Conservation (phyloP, 2,888 invertebrate genomes). For the Lobophora halterata region DNA sequence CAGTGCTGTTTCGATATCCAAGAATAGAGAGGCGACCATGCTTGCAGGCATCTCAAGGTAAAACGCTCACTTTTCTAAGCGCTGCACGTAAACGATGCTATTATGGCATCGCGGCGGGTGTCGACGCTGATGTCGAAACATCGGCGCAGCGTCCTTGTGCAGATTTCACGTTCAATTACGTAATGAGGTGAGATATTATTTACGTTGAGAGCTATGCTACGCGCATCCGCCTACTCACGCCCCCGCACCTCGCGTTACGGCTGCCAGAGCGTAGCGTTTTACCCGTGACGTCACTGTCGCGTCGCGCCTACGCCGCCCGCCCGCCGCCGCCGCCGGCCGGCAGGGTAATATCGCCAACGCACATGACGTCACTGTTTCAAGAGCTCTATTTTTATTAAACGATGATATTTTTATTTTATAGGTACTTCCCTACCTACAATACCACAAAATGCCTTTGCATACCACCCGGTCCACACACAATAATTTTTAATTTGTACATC, state of each 20-base stretch:
- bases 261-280: conserved; percentile 45
- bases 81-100: conserved; percentile 68
- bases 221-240: conserved; percentile 43
- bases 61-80: conserved; percentile 77
- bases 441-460: too few species aligned
- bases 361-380: conserved; percentile 56
- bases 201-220: conserved; percentile 52
- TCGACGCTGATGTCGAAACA: conserved; percentile 58
- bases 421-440: too few species aligned
- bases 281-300: conserved; percentile 71
- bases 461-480: too few species aligned
- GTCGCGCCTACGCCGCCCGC: conserved; percentile 62
- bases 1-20: conserved; percentile 64
- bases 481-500: too few species aligned
- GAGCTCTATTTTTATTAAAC: conserved; percentile 45
- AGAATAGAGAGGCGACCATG: conserved; percentile 68
- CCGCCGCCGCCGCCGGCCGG: too few species aligned
- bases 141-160: conserved; percentile 63
- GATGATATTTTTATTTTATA: conserved; percentile 54
- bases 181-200: conserved; percentile 59
- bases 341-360: too few species aligned
- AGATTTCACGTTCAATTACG: conserved; percentile 75
- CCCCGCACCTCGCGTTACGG: conserved; percentile 17
- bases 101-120: conserved; percentile 67
- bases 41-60: conserved; percentile 68